These are phyloP conservation scores for Taurulus bubalis DNA, from an alignment of 2,113 vertebrate genomes.

Conservation along the genomic window DNA sequence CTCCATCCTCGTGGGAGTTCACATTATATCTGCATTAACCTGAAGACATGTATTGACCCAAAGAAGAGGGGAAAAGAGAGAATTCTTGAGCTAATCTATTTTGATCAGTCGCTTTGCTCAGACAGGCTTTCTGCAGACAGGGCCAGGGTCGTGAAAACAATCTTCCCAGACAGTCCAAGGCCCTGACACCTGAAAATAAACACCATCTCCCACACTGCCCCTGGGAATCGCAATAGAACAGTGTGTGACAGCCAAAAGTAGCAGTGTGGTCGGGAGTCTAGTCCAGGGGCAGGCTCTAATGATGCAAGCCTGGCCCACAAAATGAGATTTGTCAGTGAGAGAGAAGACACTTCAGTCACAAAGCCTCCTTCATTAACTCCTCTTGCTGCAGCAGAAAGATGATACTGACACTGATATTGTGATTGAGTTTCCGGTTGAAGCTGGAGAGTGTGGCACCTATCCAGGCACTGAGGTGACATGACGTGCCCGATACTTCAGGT, in stretches of 20 bases:
- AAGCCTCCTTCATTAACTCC: constrained; percentile 63
- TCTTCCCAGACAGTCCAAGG: constrained; percentile 28
- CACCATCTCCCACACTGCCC: constrained; percentile 37
- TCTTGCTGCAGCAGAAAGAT: constrained; percentile 58
- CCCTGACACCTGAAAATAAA: constrained; percentile 60
- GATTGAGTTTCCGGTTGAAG: constrained; percentile 1
- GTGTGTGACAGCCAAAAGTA: constrained; percentile 40
- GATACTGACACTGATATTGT: constrained; percentile 25
- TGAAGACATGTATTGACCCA: constrained; percentile 33
- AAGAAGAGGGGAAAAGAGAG: constrained; percentile 12
- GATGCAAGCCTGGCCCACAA: constrained; percentile 42
- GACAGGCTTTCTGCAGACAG: constrained; percentile 14
- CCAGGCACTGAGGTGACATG: neutral
- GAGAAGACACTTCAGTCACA: constrained; percentile 51
- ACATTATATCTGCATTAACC: constrained; percentile 10
- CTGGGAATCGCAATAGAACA: constrained; percentile 48
- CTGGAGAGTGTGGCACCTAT: constrained; percentile 16
- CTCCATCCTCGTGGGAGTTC: neutral
- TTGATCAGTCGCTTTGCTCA: constrained; percentile 35
- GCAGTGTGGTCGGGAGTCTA: neutral
- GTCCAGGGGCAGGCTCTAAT: constrained; percentile 35
- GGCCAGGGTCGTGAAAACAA: constrained; percentile 29
- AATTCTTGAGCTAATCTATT: constrained; percentile 48
- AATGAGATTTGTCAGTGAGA: constrained; percentile 52
- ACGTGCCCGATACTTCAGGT: neutral